Conservation (phyloP, 2,797 vertebrate species). For the Lepus oiostolus region DNA sequence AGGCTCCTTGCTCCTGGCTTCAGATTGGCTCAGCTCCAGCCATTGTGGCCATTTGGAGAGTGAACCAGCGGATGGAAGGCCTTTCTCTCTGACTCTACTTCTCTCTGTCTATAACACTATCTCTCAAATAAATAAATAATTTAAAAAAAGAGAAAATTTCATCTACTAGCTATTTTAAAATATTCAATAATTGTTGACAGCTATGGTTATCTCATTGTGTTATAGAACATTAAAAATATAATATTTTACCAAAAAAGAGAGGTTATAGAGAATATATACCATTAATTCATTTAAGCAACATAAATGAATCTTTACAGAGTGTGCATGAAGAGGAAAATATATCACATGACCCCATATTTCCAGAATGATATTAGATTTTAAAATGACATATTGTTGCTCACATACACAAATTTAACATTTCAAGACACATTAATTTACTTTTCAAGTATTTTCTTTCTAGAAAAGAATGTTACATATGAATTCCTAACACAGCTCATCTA, state of each 20-base stretch:
- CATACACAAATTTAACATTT: neutral
- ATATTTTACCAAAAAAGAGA: slow-evolving; percentile 32
- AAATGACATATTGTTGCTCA: neutral
- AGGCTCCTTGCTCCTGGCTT: too few relatives aligned
- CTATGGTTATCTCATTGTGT: too few relatives aligned
- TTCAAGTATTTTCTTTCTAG: slow-evolving; percentile 4
- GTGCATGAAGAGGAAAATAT: neutral
- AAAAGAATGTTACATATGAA: slow-evolving; percentile 74
- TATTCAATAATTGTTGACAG: too few relatives aligned
- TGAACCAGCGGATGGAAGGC: too few relatives aligned
- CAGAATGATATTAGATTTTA: neutral
- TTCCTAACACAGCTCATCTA: neutral
- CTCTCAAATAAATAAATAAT: too few relatives aligned
- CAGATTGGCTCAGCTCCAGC: too few relatives aligned
- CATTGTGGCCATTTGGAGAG: too few relatives aligned
- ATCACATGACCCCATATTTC: neutral
- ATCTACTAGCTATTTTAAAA: too few relatives aligned
- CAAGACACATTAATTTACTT: neutral
- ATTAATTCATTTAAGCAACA: neutral
- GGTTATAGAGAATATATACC: neutral
- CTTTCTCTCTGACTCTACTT: too few relatives aligned
- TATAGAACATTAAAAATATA: too few relatives aligned
- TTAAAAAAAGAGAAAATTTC: too few relatives aligned
- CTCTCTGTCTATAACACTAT: too few relatives aligned
- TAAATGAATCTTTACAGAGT: neutral